Percentiles rank a stretch among this genome's conserved stretches.
phyloP scores from a whole-genome alignment of 64 coral and sea anemone genomes.

The Montipora efflorescens region DNA sequence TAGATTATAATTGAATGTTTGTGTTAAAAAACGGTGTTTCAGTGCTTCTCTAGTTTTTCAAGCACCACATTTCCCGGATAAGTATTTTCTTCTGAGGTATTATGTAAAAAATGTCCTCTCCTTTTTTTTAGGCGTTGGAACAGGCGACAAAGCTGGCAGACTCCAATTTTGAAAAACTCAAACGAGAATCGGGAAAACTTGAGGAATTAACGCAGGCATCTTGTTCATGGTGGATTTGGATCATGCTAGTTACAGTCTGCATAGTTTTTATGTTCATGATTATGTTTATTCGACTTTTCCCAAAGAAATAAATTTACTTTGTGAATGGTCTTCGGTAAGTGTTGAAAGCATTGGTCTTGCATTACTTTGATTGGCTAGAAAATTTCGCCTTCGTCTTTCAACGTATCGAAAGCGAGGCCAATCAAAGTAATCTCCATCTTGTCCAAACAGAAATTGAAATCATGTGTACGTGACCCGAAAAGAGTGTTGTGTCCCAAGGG shows the following conservation, averaged over 20 bases:
- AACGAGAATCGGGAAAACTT: slow-evolving; percentile 81
- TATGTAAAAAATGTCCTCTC: too few species aligned
- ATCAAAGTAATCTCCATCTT: too few species aligned
- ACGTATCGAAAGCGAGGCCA: too few species aligned
- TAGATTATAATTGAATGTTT: too few species aligned
- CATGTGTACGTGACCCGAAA: too few species aligned
- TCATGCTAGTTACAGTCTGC: slow-evolving; percentile 77
- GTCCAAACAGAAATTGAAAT: too few species aligned
- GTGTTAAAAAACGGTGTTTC: too few species aligned
- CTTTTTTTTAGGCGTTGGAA: slow-evolving; percentile 64
- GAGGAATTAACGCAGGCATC: slow-evolving; percentile 82
- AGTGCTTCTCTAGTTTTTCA: too few species aligned
- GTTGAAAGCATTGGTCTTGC: not conserved
- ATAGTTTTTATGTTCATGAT: slow-evolving; percentile 95
- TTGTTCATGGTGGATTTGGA: slow-evolving; percentile 92
- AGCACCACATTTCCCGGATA: too few species aligned
- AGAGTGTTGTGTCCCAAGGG: too few species aligned
- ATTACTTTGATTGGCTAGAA: not conserved
- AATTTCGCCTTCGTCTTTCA: too few species aligned
- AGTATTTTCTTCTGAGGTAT: too few species aligned
- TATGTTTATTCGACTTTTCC: slow-evolving; percentile 94
- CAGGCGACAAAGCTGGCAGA: slow-evolving; percentile 80
- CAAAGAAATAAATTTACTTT: slow-evolving; percentile 44
- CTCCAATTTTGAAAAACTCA: slow-evolving; percentile 88
- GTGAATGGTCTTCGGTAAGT: not conserved